phyloP scores from a whole-genome alignment of 2,888 invertebrate species.

The Noctua fimbriata region DNA sequence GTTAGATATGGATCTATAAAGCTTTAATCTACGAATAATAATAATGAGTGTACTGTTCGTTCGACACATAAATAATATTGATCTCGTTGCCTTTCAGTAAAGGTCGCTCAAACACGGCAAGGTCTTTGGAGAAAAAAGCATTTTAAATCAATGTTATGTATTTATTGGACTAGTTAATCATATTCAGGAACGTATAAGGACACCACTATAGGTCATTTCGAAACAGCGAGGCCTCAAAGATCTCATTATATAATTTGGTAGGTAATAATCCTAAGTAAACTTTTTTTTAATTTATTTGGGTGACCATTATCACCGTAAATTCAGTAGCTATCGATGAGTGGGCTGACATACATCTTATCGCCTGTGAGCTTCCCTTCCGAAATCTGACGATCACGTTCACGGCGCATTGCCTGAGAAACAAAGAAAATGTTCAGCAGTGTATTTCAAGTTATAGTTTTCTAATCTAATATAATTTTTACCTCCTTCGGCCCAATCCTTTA shows the following conservation, averaged over 20 bases:
- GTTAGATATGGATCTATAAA: slow-evolving; percentile 52
- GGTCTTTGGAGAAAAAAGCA: slow-evolving; percentile 69
- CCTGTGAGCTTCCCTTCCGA: slow-evolving; percentile 89
- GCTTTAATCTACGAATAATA: slow-evolving; percentile 51
- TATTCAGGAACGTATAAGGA: slow-evolving; percentile 41
- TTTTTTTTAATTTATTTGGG: neutral
- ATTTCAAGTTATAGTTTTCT: neutral
- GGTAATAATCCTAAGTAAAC: neutral
- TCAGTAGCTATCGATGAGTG: slow-evolving; percentile 89
- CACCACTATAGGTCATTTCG: slow-evolving; percentile 14
- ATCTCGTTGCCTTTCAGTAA: slow-evolving; percentile 69
- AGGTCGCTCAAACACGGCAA: slow-evolving; percentile 70
- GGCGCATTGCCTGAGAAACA: slow-evolving; percentile 71
- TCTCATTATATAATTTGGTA: slow-evolving; percentile 3
- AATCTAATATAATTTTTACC: neutral
- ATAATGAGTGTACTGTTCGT: slow-evolving; percentile 49
- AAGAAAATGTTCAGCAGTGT: neutral
- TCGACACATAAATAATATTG: slow-evolving; percentile 55
- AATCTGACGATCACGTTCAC: slow-evolving; percentile 91
- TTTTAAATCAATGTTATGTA: slow-evolving; percentile 60
- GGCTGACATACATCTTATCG: slow-evolving; percentile 89
- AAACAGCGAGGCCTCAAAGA: neutral
- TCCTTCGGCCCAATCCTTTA: neutral
- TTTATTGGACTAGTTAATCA: slow-evolving; percentile 74
- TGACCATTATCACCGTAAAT: neutral